A percentile compares a stretch with the other conserved stretches of the same genome.
Evolutionary conservation across 2,888 invertebrate genomes (phyloP).

Genomic region (Calliphora vomitoria): DNA sequence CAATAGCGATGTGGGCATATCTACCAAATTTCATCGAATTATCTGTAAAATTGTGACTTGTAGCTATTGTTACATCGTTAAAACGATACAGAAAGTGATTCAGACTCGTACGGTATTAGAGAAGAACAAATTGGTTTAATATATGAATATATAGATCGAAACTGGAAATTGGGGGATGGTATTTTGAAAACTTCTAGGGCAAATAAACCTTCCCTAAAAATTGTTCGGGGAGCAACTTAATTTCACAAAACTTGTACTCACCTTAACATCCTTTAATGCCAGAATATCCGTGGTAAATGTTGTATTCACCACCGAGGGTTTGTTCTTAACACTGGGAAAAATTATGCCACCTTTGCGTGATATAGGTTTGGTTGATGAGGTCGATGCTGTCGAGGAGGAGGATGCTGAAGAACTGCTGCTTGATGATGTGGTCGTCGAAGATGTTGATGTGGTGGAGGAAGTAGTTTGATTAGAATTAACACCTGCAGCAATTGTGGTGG

Average conservation of each 20-base stretch:
- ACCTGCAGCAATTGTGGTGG: constrained; percentile 81
- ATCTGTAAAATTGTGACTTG: too few relatives aligned
- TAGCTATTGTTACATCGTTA: too few relatives aligned
- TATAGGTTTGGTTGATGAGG: constrained; percentile 83
- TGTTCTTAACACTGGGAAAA: constrained; percentile 96
- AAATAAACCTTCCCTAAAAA: too few relatives aligned
- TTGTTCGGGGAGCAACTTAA: not conserved
- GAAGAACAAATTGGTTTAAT: too few relatives aligned
- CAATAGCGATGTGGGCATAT: too few relatives aligned
- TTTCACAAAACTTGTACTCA: constrained; percentile 84
- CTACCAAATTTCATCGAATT: too few relatives aligned
- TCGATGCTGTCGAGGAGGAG: constrained; percentile 77
- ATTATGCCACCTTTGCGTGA: constrained; percentile 92
- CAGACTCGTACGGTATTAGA: too few relatives aligned
- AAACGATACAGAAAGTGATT: too few relatives aligned
- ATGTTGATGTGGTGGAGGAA: constrained; percentile 65
- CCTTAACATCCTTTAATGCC: constrained; percentile 93
- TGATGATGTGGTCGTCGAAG: constrained; percentile 49
- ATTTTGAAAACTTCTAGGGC: too few relatives aligned
- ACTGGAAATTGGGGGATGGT: not conserved
- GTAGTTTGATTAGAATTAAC: constrained; percentile 78
- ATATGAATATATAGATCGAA: too few relatives aligned
- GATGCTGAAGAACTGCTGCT: constrained; percentile 74
- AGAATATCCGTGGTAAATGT: constrained; percentile 92
- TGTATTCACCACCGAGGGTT: constrained; percentile 93